Base-by-base conservation (phyloP, 2,888 invertebrate species). In the Acronicta leporina region DNA sequence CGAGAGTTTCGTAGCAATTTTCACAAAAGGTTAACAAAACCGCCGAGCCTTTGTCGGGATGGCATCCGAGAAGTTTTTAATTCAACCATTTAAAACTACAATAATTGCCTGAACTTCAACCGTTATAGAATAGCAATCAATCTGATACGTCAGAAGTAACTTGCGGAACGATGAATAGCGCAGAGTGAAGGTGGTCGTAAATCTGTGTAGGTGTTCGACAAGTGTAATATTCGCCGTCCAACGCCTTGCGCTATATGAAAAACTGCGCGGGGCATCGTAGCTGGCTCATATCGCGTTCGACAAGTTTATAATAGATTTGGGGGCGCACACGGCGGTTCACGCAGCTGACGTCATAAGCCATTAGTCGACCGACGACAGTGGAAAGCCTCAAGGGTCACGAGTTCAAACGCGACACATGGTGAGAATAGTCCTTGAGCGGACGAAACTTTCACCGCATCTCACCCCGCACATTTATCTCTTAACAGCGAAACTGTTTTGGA, bases 371-470 rank as follows among this genome's bases (percentile, higher is more conserved):
- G 85, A 77, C 81, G 84, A 86, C 87, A 85, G 81, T 82, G 74
- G 84, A 86, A 87, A 88, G 88, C 89, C 90, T 89, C 89, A 89
- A 85, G 90, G 90, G 89, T 89, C 87, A 84, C 82, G 85, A 88
- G 85, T 88, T 87, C 81, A 81, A 81, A 84, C 72, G 85, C 87
- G 86, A 83, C 91, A 92, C 82, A 90, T 91, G 91, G 88, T 83
- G 83, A 79, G 83, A 90, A 90, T 87, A 87, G 90, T 89, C 84
- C 83, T 84, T 80, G 83, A 77, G 83, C 75, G 83, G 80, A 77
- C 77, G 71, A 86, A 91, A 91, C 86, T 91, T 89, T 87, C 78
- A 78, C 86, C 87, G 73, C 86, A 84, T 84, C 83, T 82, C 80
- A 76, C 58, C 68, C 90, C 89, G 86, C 89, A 90, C 90, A 89